phyloP scores from a whole-genome alignment of 2,797 vertebrate species.

The Takifugu rubripes region DNA sequence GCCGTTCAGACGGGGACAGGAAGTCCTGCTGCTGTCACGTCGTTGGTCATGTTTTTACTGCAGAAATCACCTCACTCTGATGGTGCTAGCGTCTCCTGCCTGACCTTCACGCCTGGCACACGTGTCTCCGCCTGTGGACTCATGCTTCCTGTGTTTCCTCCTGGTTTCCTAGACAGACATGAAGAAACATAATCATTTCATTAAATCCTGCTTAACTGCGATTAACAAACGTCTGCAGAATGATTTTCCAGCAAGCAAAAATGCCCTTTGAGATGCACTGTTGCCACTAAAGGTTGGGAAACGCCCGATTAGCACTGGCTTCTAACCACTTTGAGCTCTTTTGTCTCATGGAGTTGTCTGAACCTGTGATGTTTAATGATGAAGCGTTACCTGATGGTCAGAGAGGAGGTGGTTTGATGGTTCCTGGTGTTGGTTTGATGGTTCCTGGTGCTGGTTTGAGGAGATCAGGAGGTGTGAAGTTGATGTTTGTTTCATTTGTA shows the following conservation, averaged over 20 bases:
- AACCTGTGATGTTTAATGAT: too few relatives aligned
- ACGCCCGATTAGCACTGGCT: too few relatives aligned
- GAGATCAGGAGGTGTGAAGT: conserved; percentile 3
- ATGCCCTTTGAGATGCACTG: conserved; percentile 68
- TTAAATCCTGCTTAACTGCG: conserved; percentile 10
- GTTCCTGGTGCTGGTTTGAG: conserved; percentile 9
- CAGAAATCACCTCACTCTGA: conserved; percentile 9
- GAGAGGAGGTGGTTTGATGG: conserved; percentile 54
- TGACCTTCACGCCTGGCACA: too few relatives aligned
- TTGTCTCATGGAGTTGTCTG: too few relatives aligned
- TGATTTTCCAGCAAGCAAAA: conserved; percentile 1
- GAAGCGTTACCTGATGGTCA: conserved; percentile 31
- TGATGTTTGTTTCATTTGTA: too few relatives aligned
- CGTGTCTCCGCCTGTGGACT: too few relatives aligned
- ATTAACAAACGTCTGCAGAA: conserved; percentile 36
- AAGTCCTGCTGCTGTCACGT: conserved; percentile 5
- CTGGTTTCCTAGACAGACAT: conserved; percentile 2
- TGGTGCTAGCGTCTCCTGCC: conserved; percentile 50
- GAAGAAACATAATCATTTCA: not conserved
- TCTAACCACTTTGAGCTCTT: too few relatives aligned
- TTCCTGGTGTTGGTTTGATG: not conserved
- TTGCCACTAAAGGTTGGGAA: not conserved
- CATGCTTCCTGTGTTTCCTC: too few relatives aligned
- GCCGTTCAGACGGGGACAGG: conserved; percentile 35
- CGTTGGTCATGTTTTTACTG: too few relatives aligned